A percentile compares a stretch with the other conserved stretches of the same genome.
Conservation (phyloP, 2,888 invertebrate genomes). For the Elysia crispata region DNA sequence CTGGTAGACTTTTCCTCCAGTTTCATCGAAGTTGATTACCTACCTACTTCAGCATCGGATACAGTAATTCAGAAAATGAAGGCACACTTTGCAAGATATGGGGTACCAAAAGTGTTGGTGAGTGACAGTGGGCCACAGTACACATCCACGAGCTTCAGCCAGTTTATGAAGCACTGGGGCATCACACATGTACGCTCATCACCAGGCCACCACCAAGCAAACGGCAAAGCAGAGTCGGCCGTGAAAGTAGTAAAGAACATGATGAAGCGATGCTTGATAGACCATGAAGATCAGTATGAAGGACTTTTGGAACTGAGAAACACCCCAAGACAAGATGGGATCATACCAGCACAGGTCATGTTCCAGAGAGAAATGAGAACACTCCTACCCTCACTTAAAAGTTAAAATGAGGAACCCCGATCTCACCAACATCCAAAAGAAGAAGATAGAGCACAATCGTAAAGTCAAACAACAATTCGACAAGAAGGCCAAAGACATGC, state of each 20-base stretch:
- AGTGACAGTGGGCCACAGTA: slow-evolving; percentile 43
- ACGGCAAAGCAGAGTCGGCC: slow-evolving; percentile 37
- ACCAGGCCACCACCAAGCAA: slow-evolving; percentile 31
- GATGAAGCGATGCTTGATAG: not conserved
- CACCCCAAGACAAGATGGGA: too few species aligned
- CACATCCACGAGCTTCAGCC: slow-evolving; percentile 30
- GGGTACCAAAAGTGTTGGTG: slow-evolving; percentile 47
- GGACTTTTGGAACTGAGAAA: too few species aligned
- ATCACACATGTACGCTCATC: slow-evolving; percentile 37
- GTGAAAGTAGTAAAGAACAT: slow-evolving; percentile 40
- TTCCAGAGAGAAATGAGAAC: too few species aligned
- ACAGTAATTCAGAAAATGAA: slow-evolving; percentile 54
- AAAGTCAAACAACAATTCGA: too few species aligned
- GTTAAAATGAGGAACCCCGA: too few species aligned
- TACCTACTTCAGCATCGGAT: slow-evolving; percentile 46
- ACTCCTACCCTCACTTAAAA: too few species aligned
- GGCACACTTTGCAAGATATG: slow-evolving; percentile 48
- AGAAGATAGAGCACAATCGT: too few species aligned
- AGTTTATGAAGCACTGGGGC: slow-evolving; percentile 21
- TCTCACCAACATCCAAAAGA: too few species aligned
- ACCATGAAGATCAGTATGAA: too few species aligned
- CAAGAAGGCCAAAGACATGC: too few species aligned
- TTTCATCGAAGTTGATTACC: slow-evolving; percentile 50
- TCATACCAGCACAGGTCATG: too few species aligned
- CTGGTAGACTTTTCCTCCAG: not conserved